Conservation (phyloP, 2,888 invertebrate species). For the Tachina grossa region DNA sequence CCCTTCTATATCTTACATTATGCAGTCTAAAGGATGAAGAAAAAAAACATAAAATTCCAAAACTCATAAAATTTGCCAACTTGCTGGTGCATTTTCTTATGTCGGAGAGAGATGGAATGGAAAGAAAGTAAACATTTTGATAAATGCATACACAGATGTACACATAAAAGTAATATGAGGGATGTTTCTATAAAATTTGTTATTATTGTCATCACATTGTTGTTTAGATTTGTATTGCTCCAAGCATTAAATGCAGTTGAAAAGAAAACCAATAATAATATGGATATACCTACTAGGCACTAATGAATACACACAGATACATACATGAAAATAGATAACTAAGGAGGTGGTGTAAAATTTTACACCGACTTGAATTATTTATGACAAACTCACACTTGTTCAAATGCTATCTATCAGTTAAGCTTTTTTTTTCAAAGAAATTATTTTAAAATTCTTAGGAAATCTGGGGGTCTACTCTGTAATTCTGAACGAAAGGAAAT, state of each 20-base stretch:
- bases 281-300: no score
- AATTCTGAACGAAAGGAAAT: no score
- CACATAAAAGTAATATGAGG: background rate
- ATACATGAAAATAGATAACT: no score
- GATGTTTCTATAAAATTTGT: background rate
- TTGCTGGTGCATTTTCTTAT: background rate
- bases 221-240: constrained; percentile 33
- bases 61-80: background rate
- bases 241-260: constrained; percentile 6
- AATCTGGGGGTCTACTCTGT: no score
- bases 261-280: no score
- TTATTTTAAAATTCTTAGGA: no score
- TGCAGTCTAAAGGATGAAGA: constrained; percentile 18
- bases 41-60: constrained; percentile 39
- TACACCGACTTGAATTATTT: no score
- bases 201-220: constrained; percentile 17
- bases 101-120: constrained; percentile 52
- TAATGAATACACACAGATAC: no score
- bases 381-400: no score
- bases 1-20: constrained; percentile 18
- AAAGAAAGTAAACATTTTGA: constrained; percentile 5
- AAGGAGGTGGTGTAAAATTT: no score
- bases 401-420: no score
- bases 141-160: background rate
- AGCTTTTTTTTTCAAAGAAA: no score